These are phyloP conservation scores for Zaprionus davidi DNA, from an alignment of 1,140 invertebrate species.

Conservation along the genomic window DNA sequence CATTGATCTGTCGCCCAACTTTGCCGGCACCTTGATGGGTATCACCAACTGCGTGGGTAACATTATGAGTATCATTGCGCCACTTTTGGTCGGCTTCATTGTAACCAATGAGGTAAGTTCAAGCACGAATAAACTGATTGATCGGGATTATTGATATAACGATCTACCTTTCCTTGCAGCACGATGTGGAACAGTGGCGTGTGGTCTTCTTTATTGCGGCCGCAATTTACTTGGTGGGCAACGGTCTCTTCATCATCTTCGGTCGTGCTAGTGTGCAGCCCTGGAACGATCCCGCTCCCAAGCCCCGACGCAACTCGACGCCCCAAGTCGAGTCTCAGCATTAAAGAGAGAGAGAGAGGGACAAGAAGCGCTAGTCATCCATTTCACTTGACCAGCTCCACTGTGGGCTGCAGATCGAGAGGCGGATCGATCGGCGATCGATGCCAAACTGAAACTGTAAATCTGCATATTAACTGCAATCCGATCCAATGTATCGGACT, in stretches of 20 bases:
- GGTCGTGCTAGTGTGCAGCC: constrained; percentile 87
- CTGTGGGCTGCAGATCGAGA: constrained; percentile 11
- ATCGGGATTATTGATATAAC: neutral
- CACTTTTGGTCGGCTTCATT: constrained; percentile 87
- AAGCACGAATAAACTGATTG: neutral
- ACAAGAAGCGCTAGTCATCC: constrained; percentile 62
- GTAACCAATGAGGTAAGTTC: constrained; percentile 87
- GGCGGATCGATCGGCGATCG: constrained; percentile 8
- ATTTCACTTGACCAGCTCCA: constrained; percentile 50
- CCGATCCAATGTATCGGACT: constrained; percentile 28
- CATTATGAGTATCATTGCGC: constrained; percentile 90
- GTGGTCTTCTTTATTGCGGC: constrained; percentile 91
- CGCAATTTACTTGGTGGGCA: constrained; percentile 88
- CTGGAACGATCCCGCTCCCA: constrained; percentile 87
- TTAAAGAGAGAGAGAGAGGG: constrained; percentile 35
- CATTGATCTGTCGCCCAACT: constrained; percentile 91
- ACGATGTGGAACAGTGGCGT: constrained; percentile 88
- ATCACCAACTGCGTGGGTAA: constrained; percentile 92
- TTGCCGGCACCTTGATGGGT: constrained; percentile 88
- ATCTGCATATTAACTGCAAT: constrained; percentile 35
- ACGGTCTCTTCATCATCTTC: constrained; percentile 89
- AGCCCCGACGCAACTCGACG: constrained; percentile 61
- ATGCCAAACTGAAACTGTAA: constrained; percentile 18
- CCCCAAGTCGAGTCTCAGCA: constrained; percentile 72
- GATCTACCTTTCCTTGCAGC: constrained; percentile 72